Percentiles rank a stretch among this genome's conserved stretches.
These are phyloP conservation scores for Orchesella cincta DNA, from an alignment of 1,140 invertebrate genomes.

Conservation along the genomic window DNA sequence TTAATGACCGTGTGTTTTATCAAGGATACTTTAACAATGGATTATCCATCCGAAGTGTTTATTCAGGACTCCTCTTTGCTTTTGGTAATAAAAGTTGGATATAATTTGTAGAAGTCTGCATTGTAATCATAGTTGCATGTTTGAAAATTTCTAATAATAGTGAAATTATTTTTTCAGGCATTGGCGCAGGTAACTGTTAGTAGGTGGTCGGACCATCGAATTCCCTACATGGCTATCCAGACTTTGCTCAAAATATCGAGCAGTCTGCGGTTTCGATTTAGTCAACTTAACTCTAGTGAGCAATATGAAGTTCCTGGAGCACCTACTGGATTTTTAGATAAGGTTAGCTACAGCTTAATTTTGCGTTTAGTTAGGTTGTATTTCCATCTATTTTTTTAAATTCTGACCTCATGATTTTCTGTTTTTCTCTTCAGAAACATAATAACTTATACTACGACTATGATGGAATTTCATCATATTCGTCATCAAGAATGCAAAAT, in stretches of 20 bases:
- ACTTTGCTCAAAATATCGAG: conserved; percentile 38
- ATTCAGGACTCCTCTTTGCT: conserved; percentile 45
- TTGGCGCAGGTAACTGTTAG: conserved; percentile 40
- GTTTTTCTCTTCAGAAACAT: background rate
- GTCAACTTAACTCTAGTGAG: conserved; percentile 43
- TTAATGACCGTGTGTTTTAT: conserved; percentile 44
- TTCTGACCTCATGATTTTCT: too few species aligned
- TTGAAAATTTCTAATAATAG: background rate
- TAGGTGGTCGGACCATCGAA: conserved; percentile 32
- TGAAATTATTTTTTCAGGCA: conserved; percentile 33
- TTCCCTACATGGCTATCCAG: conserved; percentile 42
- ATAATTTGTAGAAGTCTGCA: too few species aligned
- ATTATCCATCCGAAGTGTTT: conserved; percentile 49
- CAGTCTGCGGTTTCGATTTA: conserved; percentile 34
- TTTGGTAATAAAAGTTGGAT: conserved; percentile 39
- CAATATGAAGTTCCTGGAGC: conserved; percentile 38
- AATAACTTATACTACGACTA: background rate
- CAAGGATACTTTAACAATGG: conserved; percentile 43
- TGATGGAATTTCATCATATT: background rate
- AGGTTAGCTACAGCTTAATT: too few species aligned
- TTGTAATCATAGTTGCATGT: background rate
- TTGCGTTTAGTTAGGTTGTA: too few species aligned
- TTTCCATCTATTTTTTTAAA: too few species aligned
- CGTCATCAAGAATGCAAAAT: background rate
- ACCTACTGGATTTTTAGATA: too few species aligned